A percentile compares a stretch with the other conserved stretches of the same genome.
phyloP scores from a whole-genome alignment of 2,797 vertebrate genomes.

The Pangasius sanitwongsei region DNA sequence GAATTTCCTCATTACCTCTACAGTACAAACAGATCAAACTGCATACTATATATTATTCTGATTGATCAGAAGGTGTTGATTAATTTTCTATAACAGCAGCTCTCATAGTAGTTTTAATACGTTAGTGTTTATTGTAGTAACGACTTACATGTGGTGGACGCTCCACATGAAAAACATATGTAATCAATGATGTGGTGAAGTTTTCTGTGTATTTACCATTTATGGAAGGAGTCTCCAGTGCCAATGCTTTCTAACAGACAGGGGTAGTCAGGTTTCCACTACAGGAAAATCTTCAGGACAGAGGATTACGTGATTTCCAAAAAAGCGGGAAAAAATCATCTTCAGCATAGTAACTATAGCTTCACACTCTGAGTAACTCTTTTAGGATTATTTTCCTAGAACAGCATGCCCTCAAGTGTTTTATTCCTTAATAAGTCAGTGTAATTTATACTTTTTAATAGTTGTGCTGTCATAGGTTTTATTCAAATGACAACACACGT shows the following conservation, averaged over 20 bases:
- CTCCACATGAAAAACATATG: not conserved
- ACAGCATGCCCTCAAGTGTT: not conserved
- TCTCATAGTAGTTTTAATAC: not conserved
- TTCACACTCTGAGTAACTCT: too few species aligned
- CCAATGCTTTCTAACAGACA: not conserved
- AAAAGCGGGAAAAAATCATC: too few species aligned
- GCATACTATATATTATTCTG: not conserved
- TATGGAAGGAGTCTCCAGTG: not conserved
- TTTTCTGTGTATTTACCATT: not conserved
- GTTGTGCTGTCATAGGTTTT: not conserved
- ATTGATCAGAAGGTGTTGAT: not conserved
- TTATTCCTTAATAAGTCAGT: not conserved
- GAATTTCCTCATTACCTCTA: not conserved
- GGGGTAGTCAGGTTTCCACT: not conserved
- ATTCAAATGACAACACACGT: not conserved
- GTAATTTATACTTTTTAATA: not conserved
- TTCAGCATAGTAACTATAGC: too few species aligned
- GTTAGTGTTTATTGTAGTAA: not conserved
- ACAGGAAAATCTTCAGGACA: not conserved
- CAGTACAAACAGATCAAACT: not conserved
- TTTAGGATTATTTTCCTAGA: not conserved
- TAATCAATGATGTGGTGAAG: not conserved
- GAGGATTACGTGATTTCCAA: not conserved
- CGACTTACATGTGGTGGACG: not conserved
- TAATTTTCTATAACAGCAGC: not conserved